Evolutionary conservation across 2,113 vertebrate species (phyloP), one percentile per base, ranked within the genome.

Genomic region (Syrrhaptes paradoxus): DNA sequence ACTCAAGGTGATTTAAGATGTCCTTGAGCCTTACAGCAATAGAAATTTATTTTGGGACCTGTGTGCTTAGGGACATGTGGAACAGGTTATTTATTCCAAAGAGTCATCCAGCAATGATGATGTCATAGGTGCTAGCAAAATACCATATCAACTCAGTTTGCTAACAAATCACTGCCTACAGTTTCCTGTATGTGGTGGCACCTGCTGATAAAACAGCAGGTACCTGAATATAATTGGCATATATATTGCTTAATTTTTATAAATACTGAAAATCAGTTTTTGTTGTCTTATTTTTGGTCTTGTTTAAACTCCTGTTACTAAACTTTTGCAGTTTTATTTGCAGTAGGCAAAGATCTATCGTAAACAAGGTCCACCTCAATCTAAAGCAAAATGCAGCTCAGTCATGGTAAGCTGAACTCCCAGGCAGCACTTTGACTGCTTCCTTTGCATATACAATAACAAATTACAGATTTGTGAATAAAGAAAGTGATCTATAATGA

Each of bases 61-160:
- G 54, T 66, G 67, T 76, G 65, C 90, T 91, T 73, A 45, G 72
- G 77, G 91, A 92, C 93, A 95, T 90, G 91, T 96, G 95, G 97
- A 96, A 97, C 95, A 95, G 54, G 88, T 97, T 97, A 97, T 96
- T 95, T 90, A 90, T 84, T 93, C 91, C 92, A 96, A 92, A 93
- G 73, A 94, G 51, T 62, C 78, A 81, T 94, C 65, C 81, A 92
- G 68, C 62, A 57, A 68, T 80, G 74, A 49, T 95, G 95, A 97
- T 88, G 78, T 97, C 96, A 96, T 89, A 88, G 43, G 59, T 85
- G 55, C 74, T 43, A 77, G 75, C 24, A 79, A 90, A 91, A 91
- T 49, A 94, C 19, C 1, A 0, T 54, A 92, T 84, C n/a, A 36
- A n/a, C 91, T 86, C 32, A 1, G 17, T 83, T 91, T 87, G 61